Conservation (phyloP, 2,888 invertebrate species). For the Harpalus rufipes region DNA sequence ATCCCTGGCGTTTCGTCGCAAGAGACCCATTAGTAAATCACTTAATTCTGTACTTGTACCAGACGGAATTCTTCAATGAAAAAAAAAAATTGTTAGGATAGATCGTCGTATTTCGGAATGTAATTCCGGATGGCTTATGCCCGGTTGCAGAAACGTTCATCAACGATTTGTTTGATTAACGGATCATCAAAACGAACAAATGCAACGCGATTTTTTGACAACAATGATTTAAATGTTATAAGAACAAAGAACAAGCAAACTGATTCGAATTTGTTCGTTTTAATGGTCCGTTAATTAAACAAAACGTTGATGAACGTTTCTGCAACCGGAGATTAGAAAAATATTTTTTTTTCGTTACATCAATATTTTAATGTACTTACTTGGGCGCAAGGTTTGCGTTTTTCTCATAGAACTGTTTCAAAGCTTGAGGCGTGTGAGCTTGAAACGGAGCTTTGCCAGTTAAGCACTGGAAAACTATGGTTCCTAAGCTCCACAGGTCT, state of each 20-base stretch:
- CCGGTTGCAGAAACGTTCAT: too few relatives aligned
- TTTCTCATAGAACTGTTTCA: constrained; percentile 98
- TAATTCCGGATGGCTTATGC: too few relatives aligned
- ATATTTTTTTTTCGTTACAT: background rate
- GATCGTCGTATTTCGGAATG: too few relatives aligned
- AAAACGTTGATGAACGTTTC: too few relatives aligned
- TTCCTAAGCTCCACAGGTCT: constrained; percentile 96
- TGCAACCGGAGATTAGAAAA: too few relatives aligned
- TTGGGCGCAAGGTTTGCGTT: constrained; percentile 93
- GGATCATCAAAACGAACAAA: too few relatives aligned
- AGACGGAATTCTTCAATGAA: constrained; percentile 88
- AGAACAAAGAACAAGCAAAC: too few relatives aligned
- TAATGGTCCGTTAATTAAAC: too few relatives aligned
- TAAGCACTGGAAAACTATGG: constrained; percentile 91
- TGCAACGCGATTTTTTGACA: too few relatives aligned
- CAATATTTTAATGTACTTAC: constrained; percentile 79
- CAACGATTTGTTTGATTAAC: too few relatives aligned
- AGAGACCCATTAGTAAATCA: constrained; percentile 90
- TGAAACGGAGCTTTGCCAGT: constrained; percentile 99
- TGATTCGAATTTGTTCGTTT: too few relatives aligned
- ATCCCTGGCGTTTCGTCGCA: constrained; percentile 95
- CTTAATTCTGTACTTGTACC: constrained; percentile 95
- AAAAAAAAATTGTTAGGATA: constrained; percentile 50
- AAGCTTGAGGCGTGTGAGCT: constrained; percentile 97
- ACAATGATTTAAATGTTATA: too few relatives aligned